Evolutionary conservation across 2,888 invertebrate genomes (phyloP).

Genomic region (Chrysomela aeneicollis): DNA sequence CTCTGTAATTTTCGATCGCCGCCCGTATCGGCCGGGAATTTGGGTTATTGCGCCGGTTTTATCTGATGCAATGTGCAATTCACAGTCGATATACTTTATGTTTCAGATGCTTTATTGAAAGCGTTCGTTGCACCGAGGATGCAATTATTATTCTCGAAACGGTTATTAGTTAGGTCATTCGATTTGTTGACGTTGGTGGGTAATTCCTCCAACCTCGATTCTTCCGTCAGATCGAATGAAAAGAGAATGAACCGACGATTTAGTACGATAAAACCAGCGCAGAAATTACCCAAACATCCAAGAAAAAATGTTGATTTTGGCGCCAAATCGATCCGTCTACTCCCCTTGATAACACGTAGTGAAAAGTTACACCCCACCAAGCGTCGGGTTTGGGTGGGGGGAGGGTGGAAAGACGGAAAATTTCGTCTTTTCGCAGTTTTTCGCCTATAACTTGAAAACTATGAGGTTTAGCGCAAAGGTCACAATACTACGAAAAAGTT

Average conservation of each 20-base stretch:
- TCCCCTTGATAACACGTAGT: too few relatives aligned
- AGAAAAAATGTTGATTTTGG: too few relatives aligned
- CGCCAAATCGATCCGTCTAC: too few relatives aligned
- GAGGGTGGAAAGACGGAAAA: too few relatives aligned
- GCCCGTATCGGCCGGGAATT: slow-evolving; percentile 12
- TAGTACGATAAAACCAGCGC: too few relatives aligned
- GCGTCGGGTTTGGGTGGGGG: too few relatives aligned
- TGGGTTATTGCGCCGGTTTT: slow-evolving; percentile 22
- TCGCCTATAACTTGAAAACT: too few relatives aligned
- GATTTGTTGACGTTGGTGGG: slow-evolving; percentile 2
- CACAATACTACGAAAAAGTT: too few relatives aligned
- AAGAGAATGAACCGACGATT: background rate
- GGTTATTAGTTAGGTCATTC: slow-evolving; percentile 18
- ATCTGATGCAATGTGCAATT: slow-evolving; percentile 19
- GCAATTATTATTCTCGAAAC: slow-evolving; percentile 17
- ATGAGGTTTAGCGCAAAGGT: too few relatives aligned
- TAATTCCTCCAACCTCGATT: background rate
- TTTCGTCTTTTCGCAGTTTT: too few relatives aligned
- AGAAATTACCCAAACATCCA: too few relatives aligned
- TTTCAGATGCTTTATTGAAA: slow-evolving; percentile 17
- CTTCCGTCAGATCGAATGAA: background rate
- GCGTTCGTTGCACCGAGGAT: slow-evolving; percentile 20
- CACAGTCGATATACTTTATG: slow-evolving; percentile 16
- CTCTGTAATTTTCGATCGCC: background rate
- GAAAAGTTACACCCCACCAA: too few relatives aligned